Evolutionary conservation across 2,888 invertebrate species (phyloP).

Genomic region (Eucera pruinosa): DNA sequence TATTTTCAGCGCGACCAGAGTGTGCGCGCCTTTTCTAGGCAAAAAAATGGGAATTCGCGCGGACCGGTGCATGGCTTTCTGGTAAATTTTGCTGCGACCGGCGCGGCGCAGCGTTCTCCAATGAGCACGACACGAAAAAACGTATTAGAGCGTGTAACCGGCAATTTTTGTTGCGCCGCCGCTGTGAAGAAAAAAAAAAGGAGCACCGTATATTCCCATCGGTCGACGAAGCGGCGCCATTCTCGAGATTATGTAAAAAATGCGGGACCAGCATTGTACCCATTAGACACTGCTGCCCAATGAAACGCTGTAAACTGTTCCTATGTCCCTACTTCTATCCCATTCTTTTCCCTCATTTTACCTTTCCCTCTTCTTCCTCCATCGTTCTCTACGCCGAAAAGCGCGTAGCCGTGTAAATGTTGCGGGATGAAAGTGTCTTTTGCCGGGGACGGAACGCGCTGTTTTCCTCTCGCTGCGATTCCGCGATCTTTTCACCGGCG

Average conservation of each 20-base stretch:
- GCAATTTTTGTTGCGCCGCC: conserved; percentile 62
- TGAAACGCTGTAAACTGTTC: conserved; percentile 42
- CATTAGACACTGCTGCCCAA: conserved; percentile 48
- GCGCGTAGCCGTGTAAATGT: conserved; percentile 38
- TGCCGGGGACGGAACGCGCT: conserved; percentile 33
- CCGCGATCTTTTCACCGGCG: conserved; percentile 40
- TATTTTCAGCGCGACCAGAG: conserved; percentile 74
- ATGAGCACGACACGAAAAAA: conserved; percentile 67
- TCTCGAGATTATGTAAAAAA: conserved; percentile 51
- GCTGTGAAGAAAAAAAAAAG: conserved; percentile 25
- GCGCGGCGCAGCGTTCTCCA: conserved; percentile 63
- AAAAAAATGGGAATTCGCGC: conserved; percentile 68
- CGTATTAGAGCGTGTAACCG: conserved; percentile 65
- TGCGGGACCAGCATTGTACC: conserved; percentile 19
- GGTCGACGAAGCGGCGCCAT: conserved; percentile 28
- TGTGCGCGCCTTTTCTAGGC: conserved; percentile 60
- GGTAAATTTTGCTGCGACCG: conserved; percentile 69
- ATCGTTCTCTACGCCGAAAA: conserved; percentile 9
- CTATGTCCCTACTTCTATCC: not conserved
- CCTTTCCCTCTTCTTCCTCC: not conserved
- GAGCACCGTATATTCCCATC: conserved; percentile 22
- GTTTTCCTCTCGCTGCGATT: conserved; percentile 25
- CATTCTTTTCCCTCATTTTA: not conserved
- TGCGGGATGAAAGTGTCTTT: conserved; percentile 39
- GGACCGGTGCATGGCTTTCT: conserved; percentile 70